Evolutionary conservation across 2,113 vertebrate species (phyloP), one percentile per base, ranked within the genome.

Genomic region (Zingel zingel): DNA sequence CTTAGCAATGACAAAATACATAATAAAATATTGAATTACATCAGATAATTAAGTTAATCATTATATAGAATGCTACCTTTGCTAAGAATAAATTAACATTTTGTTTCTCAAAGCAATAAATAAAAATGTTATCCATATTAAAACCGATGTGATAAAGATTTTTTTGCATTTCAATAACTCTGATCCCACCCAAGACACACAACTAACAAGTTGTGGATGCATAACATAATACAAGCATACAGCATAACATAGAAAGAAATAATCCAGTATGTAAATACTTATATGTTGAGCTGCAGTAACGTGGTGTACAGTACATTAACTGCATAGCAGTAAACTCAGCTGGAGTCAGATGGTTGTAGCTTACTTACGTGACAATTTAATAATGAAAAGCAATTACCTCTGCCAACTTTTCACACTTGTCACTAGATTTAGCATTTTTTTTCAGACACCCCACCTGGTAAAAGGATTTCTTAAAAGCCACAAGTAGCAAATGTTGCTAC

Each of bases 391-490:
- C 43, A 69, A 45, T 73, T 66, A 23, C 18, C 19, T 48, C 33
- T 66, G 14, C 25, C 18, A 58, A 53, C 13, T 56, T 39, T 53
- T 2, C 50, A 53, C 27, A 30, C 54, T 78, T 62, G 53, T 50
- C 25, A 56, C 19, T 56, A 74, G 30, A 78, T 77, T 53, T 78
- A 59, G 5, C 10, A 1, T 2, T 18, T 39, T 51, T 67, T 47
- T 63, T 50, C 33, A 54, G n/a, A n/a, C 27, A 27, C 14, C n/a
- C 53, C 11, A 23, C 54, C 16, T 7, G 6, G 36, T 69, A 5
- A 63, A 67, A 67, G 57, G 15, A 23, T 65, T 62, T 54, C 47
- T 64, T 70, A 33, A 74, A 89, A 66, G 30, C 19, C 36, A 21
- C 12, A 51, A 59, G 19, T 27, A 54, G 56, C 39, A 51, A 72